Evolutionary conservation across 2,888 invertebrate species (phyloP).

Genomic region (Andrena haemorrhoa): DNA sequence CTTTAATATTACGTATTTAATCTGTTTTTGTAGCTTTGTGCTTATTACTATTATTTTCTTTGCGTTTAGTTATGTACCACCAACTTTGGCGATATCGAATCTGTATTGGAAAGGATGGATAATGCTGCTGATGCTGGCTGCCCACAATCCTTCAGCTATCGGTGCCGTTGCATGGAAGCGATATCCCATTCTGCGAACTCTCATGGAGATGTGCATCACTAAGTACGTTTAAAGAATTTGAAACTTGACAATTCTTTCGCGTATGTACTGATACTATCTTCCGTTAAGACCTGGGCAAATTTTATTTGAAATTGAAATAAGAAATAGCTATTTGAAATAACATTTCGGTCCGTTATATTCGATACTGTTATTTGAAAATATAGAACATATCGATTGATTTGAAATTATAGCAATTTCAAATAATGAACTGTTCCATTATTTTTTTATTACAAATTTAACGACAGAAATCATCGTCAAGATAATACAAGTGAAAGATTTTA

Average conservation of each 20-base stretch:
- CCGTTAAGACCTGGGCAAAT: too few relatives aligned
- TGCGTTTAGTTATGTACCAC: slow-evolving; percentile 90
- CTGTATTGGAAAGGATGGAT: slow-evolving; percentile 98
- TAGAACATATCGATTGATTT: too few relatives aligned
- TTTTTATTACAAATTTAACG: too few relatives aligned
- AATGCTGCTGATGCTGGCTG: slow-evolving; percentile 93
- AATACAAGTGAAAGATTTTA: too few relatives aligned
- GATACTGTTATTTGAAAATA: too few relatives aligned
- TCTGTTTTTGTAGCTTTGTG: not conserved
- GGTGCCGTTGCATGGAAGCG: slow-evolving; percentile 95
- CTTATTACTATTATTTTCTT: slow-evolving; percentile 3
- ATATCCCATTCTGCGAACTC: slow-evolving; percentile 94
- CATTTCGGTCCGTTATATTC: too few relatives aligned
- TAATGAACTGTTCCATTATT: too few relatives aligned
- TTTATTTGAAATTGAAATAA: too few relatives aligned
- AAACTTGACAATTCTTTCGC: not conserved
- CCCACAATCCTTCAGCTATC: slow-evolving; percentile 96
- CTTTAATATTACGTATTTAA: slow-evolving; percentile 17
- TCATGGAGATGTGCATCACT: slow-evolving; percentile 99
- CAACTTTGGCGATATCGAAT: slow-evolving; percentile 95
- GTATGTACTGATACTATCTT: too few relatives aligned
- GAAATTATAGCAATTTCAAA: too few relatives aligned
- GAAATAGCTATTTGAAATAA: too few relatives aligned
- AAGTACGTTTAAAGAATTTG: slow-evolving; percentile 87
- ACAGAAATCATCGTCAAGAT: too few relatives aligned